Conservation (phyloP, 2,888 invertebrate genomes). For the Syrphus vitripennis region DNA sequence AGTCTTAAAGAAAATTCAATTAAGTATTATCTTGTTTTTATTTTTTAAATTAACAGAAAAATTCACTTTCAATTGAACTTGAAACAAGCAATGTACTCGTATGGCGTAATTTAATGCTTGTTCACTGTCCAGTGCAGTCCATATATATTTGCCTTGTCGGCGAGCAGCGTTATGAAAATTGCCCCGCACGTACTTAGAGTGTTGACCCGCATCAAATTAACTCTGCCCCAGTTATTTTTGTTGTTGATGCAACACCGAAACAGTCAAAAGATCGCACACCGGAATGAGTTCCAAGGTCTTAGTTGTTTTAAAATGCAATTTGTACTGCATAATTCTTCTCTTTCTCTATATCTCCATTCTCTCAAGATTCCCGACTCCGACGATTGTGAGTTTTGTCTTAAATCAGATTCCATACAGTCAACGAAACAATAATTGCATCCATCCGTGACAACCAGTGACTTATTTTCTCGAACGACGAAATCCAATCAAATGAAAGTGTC, state of each 20-base stretch:
- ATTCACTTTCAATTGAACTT: slow-evolving; percentile 58
- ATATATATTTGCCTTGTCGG: background rate
- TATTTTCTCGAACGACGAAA: background rate
- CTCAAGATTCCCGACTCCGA: too few relatives aligned
- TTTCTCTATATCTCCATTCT: background rate
- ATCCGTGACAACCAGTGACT: background rate
- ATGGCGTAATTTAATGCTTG: slow-evolving; percentile 18
- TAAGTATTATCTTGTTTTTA: background rate
- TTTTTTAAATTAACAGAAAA: slow-evolving; percentile 7
- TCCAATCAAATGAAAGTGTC: slow-evolving; percentile 9
- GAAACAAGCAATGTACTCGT: slow-evolving; percentile 17
- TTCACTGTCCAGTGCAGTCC: background rate
- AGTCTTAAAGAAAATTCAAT: too few relatives aligned
- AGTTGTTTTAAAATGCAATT: slow-evolving; percentile 40
- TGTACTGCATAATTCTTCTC: slow-evolving; percentile 37
- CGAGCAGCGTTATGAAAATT: slow-evolving; percentile 6
- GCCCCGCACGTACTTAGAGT: slow-evolving; percentile 18
- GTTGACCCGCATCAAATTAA: slow-evolving; percentile 52
- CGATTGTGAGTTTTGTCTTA: background rate
- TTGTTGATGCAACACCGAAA: slow-evolving; percentile 44
- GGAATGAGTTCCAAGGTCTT: slow-evolving; percentile 62
- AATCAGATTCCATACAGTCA: background rate
- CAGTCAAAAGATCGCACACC: slow-evolving; percentile 30
- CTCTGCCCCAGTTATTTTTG: slow-evolving; percentile 34
- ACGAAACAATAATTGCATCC: slow-evolving; percentile 3